These are phyloP conservation scores for Varecia variegata DNA, from an alignment of 2,797 vertebrate species.

Conservation along the genomic window DNA sequence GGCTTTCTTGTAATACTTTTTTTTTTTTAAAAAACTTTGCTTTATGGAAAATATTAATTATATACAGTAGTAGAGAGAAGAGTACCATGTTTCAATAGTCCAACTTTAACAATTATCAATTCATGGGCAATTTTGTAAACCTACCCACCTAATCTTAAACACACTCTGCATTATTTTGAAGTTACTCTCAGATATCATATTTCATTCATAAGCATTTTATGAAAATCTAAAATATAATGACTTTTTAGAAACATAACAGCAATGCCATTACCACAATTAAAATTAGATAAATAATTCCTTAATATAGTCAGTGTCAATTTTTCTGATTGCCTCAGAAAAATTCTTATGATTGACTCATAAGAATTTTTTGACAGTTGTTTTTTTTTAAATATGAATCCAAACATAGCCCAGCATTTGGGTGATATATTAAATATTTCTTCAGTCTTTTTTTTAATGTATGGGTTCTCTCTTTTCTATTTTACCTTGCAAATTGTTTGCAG, in stretches of 20 bases:
- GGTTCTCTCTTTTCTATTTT: neutral
- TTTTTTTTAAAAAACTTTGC: neutral
- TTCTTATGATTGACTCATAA: neutral
- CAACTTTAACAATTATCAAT: neutral
- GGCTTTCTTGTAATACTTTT: neutral
- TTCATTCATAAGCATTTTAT: neutral
- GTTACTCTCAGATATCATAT: neutral
- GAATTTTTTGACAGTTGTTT: neutral
- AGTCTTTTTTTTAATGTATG: neutral
- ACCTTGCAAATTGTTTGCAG: neutral
- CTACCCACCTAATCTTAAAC: fast-evolving
- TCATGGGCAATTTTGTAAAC: neutral
- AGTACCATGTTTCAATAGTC: neutral
- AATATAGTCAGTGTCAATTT: no score
- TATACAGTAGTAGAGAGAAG: neutral
- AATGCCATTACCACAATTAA: no score
- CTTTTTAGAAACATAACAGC: neutral
- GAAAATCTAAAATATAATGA: neutral
- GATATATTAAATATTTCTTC: neutral
- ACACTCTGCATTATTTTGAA: neutral
- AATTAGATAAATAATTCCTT: no score
- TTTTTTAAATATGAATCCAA: neutral
- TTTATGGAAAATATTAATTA: neutral
- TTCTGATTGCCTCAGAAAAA: no score
- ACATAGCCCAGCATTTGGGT: neutral